Conservation (phyloP, 2,113 vertebrate genomes). For the Cyphomyrus discorhynchus region DNA sequence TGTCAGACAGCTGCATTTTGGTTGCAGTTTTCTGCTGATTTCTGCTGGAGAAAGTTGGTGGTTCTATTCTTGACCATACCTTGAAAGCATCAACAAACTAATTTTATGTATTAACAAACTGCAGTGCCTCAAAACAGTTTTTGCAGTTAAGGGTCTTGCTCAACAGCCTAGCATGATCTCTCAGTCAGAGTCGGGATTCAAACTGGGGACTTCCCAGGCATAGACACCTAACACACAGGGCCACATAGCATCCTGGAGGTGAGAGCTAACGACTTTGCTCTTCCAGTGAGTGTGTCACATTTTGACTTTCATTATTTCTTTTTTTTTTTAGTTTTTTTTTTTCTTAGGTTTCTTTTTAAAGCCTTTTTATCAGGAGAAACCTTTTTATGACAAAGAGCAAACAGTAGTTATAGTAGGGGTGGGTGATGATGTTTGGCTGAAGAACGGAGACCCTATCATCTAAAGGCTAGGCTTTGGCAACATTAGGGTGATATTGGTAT, state of each 20-base stretch:
- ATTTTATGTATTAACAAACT: not conserved
- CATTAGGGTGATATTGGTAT: not conserved
- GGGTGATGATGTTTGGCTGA: not conserved
- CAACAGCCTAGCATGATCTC: not conserved
- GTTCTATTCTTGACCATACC: not conserved
- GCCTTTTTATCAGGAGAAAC: not conserved
- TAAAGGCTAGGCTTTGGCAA: not conserved
- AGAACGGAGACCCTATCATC: not conserved
- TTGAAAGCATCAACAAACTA: not conserved
- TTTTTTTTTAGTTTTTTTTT: not conserved
- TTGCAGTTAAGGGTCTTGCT: not conserved
- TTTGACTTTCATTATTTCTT: not conserved
- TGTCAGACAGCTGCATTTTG: not conserved
- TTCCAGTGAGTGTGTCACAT: not conserved
- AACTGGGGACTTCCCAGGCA: not conserved
- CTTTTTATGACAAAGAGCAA: not conserved
- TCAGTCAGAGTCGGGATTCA: not conserved
- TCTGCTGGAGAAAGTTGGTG: not conserved
- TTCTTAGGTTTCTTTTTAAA: not conserved
- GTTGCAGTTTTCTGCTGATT: not conserved
- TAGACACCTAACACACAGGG: not conserved
- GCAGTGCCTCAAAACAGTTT: not conserved
- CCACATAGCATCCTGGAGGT: not conserved
- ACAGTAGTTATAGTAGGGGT: not conserved
- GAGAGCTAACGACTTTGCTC: not conserved